Evolutionary conservation across 2,797 vertebrate species (phyloP).

Genomic region (Meda fulgida): DNA sequence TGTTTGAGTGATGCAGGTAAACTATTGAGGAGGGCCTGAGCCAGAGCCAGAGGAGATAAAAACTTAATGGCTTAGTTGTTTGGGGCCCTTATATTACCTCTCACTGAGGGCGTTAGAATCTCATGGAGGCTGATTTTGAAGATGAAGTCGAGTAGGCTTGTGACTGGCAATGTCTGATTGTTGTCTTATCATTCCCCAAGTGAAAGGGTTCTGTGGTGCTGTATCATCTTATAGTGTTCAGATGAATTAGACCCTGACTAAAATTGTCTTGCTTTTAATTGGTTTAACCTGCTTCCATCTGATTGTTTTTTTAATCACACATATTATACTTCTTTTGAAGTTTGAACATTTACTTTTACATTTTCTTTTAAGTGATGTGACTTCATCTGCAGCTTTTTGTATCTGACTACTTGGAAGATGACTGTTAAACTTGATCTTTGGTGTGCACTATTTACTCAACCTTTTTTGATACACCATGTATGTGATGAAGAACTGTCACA

Average conservation of each 20-base stretch:
- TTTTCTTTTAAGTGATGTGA: conserved; percentile 1
- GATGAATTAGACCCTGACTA: conserved; percentile 16
- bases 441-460: conserved; percentile 16
- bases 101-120: conserved; percentile 40
- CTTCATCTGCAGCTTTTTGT: neutral
- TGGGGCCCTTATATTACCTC: conserved; percentile 42
- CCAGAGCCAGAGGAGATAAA: conserved; percentile 59
- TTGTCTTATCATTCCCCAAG: conserved; percentile 34
- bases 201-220: conserved; percentile 21
- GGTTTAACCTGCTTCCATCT: conserved; percentile 16
- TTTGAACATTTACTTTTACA: conserved; percentile 13
- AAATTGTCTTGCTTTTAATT: conserved; percentile 35
- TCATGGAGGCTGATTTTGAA: conserved; percentile 52
- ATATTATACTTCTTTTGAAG: conserved; percentile 9
- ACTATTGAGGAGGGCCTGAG: conserved; percentile 74
- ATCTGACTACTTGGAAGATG: neutral
- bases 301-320: conserved; percentile 17
- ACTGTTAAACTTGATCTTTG: neutral
- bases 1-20: conserved; percentile 83
- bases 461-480: neutral
- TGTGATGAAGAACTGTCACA: neutral
- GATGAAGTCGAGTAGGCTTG: conserved; percentile 36
- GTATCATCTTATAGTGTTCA: conserved; percentile 17
- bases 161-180: conserved; percentile 46
- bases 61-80: conserved; percentile 55